A percentile compares a stretch with the other conserved stretches of the same genome.
These are phyloP conservation scores for Fundulus diaphanus DNA, from an alignment of 2,797 vertebrate genomes.

Conservation along the genomic window DNA sequence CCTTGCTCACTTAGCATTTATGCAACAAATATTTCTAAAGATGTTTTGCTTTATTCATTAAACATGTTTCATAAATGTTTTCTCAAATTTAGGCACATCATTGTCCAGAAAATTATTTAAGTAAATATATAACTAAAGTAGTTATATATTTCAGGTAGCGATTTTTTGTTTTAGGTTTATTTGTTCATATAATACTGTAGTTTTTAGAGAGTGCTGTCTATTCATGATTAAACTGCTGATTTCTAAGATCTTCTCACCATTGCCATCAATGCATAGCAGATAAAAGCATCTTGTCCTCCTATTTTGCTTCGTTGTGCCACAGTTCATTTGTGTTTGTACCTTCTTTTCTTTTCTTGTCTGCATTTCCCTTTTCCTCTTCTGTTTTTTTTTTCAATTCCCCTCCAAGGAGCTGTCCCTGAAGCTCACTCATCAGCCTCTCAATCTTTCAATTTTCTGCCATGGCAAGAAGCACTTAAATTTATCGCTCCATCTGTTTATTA, in stretches of 20 bases:
- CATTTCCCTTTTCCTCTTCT: slow-evolving; percentile 9
- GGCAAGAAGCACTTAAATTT: slow-evolving; percentile 70
- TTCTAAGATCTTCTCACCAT: slow-evolving; percentile 42
- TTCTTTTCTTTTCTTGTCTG: neutral
- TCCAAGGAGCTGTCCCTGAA: slow-evolving; percentile 32
- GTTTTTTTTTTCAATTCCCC: slow-evolving; percentile 21
- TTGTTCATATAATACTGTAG: neutral
- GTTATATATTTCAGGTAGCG: neutral
- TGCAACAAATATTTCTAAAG: neutral
- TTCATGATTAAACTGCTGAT: slow-evolving; percentile 38
- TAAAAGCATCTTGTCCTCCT: neutral
- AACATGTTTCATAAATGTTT: neutral
- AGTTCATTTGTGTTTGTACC: neutral
- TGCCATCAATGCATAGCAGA: slow-evolving; percentile 22
- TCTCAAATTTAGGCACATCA: neutral
- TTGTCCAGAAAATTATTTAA: neutral
- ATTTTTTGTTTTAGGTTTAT: neutral
- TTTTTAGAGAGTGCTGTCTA: neutral
- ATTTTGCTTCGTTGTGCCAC: neutral
- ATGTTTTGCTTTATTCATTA: no score
- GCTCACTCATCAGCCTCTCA: slow-evolving; percentile 52
- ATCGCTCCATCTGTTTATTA: slow-evolving; percentile 73
- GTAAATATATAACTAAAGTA: no score
- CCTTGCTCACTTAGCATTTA: neutral
- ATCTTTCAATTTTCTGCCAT: slow-evolving; percentile 72